Evolutionary conservation across 2,797 vertebrate genomes (phyloP).

Genomic region (Macropodus opercularis): DNA sequence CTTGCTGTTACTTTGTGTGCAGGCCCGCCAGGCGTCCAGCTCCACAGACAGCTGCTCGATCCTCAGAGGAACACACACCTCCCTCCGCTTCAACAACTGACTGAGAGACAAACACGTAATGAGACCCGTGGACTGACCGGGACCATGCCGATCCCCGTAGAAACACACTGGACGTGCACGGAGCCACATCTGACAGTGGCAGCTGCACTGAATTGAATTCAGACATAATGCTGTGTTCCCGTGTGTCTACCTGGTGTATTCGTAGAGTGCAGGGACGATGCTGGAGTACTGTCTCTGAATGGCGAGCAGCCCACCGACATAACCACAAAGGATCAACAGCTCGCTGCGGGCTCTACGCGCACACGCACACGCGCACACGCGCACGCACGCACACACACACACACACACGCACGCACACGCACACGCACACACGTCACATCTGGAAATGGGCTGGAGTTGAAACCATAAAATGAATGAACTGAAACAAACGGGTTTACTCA

Average conservation of each 20-base stretch:
- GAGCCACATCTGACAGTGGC: too few species aligned
- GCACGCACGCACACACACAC: constrained; percentile 1
- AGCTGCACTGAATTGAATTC: too few species aligned
- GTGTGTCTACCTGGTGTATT: constrained; percentile 90
- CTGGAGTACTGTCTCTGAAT: constrained; percentile 89
- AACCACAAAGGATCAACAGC: constrained; percentile 92
- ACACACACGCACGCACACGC: constrained; percentile 3
- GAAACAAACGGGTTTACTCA: constrained; percentile 80
- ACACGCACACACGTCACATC: background rate
- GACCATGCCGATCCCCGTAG: background rate
- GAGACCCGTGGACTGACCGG: background rate
- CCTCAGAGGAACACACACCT: constrained; percentile 90
- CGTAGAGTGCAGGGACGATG: constrained; percentile 94
- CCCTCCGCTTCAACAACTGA: constrained; percentile 93
- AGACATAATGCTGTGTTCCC: too few species aligned
- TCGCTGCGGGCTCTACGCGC: constrained; percentile 88
- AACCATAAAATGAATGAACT: background rate
- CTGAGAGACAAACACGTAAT: constrained; percentile 70
- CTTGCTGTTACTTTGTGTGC: constrained; percentile 80
- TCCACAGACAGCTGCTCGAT: constrained; percentile 92
- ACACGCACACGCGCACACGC: constrained; percentile 24
- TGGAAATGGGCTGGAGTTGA: background rate
- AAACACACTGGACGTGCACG: too few species aligned
- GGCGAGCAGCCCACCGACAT: constrained; percentile 89
- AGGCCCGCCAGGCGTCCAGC: constrained; percentile 91